These are phyloP conservation scores for Pediacus dermestoides DNA, from an alignment of 2,888 invertebrate species.

Conservation along the genomic window DNA sequence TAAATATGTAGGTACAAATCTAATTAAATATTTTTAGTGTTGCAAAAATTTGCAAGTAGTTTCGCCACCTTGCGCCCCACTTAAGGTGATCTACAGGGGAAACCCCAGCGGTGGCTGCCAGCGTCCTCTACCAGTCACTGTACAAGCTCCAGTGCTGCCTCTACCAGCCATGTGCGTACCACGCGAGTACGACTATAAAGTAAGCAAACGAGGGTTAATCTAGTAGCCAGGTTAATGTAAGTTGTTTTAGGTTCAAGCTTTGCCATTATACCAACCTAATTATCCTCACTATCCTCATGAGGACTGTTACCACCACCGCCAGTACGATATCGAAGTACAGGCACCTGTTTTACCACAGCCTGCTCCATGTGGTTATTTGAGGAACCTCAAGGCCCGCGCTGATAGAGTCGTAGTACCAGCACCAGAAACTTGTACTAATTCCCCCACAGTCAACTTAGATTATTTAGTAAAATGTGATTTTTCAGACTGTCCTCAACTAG, in stretches of 20 bases:
- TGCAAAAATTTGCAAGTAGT: conserved; percentile 40
- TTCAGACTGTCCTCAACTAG: not conserved
- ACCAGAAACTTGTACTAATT: conserved; percentile 13
- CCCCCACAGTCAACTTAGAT: too few relatives aligned
- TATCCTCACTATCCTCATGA: too few relatives aligned
- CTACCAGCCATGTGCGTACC: conserved; percentile 13
- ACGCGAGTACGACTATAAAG: conserved; percentile 20
- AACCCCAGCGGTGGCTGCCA: conserved; percentile 23
- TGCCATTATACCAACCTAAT: conserved; percentile 12
- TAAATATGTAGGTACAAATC: conserved; percentile 1
- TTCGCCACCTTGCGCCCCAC: conserved; percentile 33
- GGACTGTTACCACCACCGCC: conserved; percentile 6
- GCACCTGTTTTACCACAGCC: conserved; percentile 25
- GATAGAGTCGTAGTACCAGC: conserved; percentile 39
- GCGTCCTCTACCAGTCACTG: conserved; percentile 11
- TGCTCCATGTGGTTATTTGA: conserved; percentile 11
- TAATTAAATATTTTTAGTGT: conserved; percentile 35
- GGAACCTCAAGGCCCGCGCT: conserved; percentile 33
- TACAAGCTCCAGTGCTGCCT: conserved; percentile 18
- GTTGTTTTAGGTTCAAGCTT: conserved; percentile 13
- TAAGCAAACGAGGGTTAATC: conserved; percentile 9
- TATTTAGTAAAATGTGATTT: too few relatives aligned
- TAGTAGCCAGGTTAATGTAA: not conserved
- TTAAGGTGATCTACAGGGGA: conserved; percentile 39
- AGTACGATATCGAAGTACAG: conserved; percentile 31